These are phyloP conservation scores for Norana najaformis DNA, from an alignment of 2,888 invertebrate species.

Conservation along the genomic window DNA sequence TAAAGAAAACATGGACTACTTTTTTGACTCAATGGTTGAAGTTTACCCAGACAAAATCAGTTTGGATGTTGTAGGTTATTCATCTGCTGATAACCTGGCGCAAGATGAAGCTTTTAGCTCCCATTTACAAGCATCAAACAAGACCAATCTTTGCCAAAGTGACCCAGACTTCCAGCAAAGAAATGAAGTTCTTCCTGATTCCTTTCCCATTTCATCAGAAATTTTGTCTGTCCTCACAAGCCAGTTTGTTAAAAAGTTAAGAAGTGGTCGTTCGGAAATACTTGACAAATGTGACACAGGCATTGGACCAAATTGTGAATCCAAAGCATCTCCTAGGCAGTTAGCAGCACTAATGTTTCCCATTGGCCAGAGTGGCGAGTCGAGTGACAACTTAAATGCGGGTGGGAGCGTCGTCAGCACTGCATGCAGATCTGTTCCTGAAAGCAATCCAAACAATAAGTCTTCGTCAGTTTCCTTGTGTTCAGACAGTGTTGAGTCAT, in stretches of 20 bases:
- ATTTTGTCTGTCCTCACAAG: neutral
- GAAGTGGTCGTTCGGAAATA: neutral
- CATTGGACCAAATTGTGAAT: neutral
- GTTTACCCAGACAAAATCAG: constrained; percentile 6
- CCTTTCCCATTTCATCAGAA: neutral
- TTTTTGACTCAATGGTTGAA: neutral
- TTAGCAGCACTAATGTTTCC: too few relatives aligned
- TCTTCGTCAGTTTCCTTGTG: neutral
- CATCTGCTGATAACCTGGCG: neutral
- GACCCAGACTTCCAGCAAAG: neutral
- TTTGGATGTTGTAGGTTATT: constrained; percentile 15
- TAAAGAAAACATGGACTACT: neutral
- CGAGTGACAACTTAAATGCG: neutral
- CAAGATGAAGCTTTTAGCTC: neutral
- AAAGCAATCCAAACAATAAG: neutral
- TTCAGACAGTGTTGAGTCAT: neutral
- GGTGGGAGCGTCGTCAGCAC: neutral
- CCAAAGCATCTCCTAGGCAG: neutral
- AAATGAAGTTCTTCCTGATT: neutral
- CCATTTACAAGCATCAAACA: neutral
- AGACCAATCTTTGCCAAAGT: neutral
- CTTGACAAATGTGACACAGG: neutral
- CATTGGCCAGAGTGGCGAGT: neutral
- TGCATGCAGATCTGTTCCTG: neutral
- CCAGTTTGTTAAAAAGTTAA: constrained; percentile 5